These are phyloP conservation scores for Heliconius nattereri DNA, from an alignment of 1,140 invertebrate genomes.

Conservation along the genomic window DNA sequence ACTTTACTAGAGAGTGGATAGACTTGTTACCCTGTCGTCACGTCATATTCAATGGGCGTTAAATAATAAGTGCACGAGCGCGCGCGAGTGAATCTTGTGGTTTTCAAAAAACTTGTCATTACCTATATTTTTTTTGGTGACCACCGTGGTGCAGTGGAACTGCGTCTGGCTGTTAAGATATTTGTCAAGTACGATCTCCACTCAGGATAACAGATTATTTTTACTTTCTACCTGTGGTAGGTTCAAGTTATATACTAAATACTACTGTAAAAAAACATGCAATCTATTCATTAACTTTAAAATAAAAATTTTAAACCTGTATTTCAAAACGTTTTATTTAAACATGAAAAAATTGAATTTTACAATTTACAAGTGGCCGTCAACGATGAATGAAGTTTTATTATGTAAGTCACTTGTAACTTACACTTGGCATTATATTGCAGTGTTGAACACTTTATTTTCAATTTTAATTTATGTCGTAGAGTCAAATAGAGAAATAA, in stretches of 20 bases:
- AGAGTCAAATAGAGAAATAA: background rate
- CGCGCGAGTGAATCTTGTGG: background rate
- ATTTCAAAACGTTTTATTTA: background rate
- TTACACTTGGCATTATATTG: background rate
- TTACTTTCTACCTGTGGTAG: too few relatives aligned
- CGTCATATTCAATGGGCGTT: slow-evolving; percentile 27
- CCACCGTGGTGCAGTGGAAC: background rate
- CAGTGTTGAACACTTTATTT: background rate
- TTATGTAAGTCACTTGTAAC: slow-evolving; percentile 8
- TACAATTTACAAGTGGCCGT: background rate
- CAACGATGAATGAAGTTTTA: background rate
- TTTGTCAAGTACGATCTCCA: too few relatives aligned
- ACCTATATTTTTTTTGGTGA: background rate
- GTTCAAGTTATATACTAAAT: too few relatives aligned
- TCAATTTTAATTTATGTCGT: background rate
- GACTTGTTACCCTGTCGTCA: slow-evolving; percentile 31
- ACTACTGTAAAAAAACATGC: background rate
- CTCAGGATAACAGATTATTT: too few relatives aligned
- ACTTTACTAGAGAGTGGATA: background rate
- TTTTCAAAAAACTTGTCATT: background rate
- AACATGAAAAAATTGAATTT: background rate
- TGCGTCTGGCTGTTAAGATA: background rate
- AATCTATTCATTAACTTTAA: background rate
- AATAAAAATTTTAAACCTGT: background rate
- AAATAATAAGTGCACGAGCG: slow-evolving; percentile 25